Evolutionary conservation across 35 echinoderm and acorn worm genomes (phyloP).

Genomic region (Patiria miniata): DNA sequence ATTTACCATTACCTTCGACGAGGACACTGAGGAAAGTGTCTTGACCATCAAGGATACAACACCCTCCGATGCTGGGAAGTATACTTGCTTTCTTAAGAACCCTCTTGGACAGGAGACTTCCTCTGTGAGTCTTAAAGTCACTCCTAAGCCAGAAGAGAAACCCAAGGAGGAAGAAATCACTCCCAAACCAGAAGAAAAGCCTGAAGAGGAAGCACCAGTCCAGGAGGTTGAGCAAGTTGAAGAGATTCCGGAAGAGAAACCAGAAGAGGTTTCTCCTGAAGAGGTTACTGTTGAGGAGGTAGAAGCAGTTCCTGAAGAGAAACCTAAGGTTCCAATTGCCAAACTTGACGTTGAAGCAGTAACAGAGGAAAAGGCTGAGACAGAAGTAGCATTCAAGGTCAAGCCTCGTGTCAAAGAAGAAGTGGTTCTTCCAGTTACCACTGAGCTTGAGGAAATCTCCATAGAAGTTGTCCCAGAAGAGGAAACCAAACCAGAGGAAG

Average conservation of each 20-base stretch:
- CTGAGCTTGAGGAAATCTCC: background rate
- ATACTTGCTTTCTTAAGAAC: constrained; percentile 43
- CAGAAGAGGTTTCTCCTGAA: constrained; percentile 23
- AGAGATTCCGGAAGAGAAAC: background rate
- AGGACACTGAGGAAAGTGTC: background rate
- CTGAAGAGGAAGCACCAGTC: constrained; percentile 40
- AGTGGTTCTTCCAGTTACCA: background rate
- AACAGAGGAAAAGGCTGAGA: background rate
- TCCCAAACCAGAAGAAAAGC: background rate
- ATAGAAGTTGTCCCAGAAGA: background rate
- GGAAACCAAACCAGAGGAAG: constrained; percentile 25
- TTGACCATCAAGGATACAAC: constrained; percentile 44
- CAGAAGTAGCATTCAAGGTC: background rate
- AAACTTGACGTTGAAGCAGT: background rate
- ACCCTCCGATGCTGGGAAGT: constrained; percentile 45
- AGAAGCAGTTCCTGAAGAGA: background rate
- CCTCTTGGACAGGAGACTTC: constrained; percentile 18
- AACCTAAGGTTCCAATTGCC: background rate
- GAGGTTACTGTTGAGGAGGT: background rate
- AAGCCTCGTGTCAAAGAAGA: background rate
- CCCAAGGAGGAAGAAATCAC: background rate
- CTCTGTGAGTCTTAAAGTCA: background rate
- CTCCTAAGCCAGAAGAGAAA: background rate
- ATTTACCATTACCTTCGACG: constrained; percentile 24
- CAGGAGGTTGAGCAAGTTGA: background rate